Base-by-base conservation (phyloP, 2,113 vertebrate species). In the Mungos mungo region DNA sequence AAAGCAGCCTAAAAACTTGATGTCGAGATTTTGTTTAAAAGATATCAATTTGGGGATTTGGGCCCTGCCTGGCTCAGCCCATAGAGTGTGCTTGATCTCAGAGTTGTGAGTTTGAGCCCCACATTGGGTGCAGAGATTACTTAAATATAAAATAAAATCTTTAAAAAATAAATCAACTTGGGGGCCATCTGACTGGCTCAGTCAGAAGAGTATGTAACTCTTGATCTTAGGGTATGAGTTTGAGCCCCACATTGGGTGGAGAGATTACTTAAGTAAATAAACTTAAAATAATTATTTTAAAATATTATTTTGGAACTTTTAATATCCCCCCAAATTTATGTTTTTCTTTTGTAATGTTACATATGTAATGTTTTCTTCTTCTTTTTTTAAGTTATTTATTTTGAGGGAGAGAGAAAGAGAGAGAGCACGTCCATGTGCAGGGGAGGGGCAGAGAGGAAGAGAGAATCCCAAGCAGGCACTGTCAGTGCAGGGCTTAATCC, bases 301-400 rank as follows among this genome's bases (percentile, higher is more conserved):
- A 72, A 72, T 72, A 72, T 3, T 35, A 25, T 1, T 72, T 38
- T 38, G 69, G 69, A 89, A 74, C 9, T 74, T 89, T 65, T 89
- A 82, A 52, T 29, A 52, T 72, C 29, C 9, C 57, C 45, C 45
- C 7, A 95, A 89, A 54, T 84, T 60, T 47, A 41, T 45, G 57
- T 45, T 66, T 95, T 90, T 66, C 79, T 66, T 82, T 74, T 65
- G 19, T 83, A 76, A 84, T 83, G 31, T 95, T 95, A 76, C 47
- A 76, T 74, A n/a, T 83, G 21, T 89, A 76, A 35, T 74, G 29
- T 69, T 68, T 93, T 87, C 35, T 87, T 79, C 41, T 57, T 60
- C 16, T 54, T 60, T 60, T 60, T 60, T 60, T 21, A 60, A 60
- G 57, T 60, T 60, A 60, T 23, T 60, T 60, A 60, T 60, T 60